Evolutionary conservation across 2,888 invertebrate genomes (phyloP), one percentile per base, ranked within the genome.

Genomic region (Pyrrhosoma nymphula): DNA sequence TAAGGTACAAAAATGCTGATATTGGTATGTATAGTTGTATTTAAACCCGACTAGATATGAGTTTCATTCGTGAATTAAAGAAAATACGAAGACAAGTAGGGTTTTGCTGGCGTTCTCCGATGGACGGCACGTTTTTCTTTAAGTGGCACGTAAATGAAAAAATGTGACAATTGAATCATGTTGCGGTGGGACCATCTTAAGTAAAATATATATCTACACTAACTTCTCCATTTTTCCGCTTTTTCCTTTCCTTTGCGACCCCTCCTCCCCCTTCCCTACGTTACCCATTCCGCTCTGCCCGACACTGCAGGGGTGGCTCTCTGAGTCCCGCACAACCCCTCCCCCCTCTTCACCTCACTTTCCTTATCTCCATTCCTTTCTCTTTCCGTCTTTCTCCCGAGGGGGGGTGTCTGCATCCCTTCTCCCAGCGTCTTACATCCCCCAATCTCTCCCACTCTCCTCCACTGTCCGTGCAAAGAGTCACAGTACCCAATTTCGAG

Each of bases 361-460:
- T n/a, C 8, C 47, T 47, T n/a, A n/a, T n/a, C 69, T 90, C 35
- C 91, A 63, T 91, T 47, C 88, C 14, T 55, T 26, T 39, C 60
- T 63, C 63, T 26, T 60, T 35, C 91, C 39, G 39, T 60, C 90
- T 91, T 63, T 39, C 16, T 69, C 55, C 93, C 93, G n/a, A 63
- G 20, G 63, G 39, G 91, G 63, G 63, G 91, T 60, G 35, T 60
- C 39, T n/a, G 0, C 47, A 23, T 60, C 69, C 93, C 69, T 56
- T 93, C 69, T 47, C 63, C 69, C 60, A 35, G 35, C 35, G 60
- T 60, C 35, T 60, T 90, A 20, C 56, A 56, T 20, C 14, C 56
- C 47, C 18, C 55, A 55, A 2, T 8, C 89, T 0, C 89, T 89
- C 26, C 26, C 47, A 26, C 69, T 47, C 23, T 88, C 26, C 88